phyloP scores from a whole-genome alignment of 2,888 invertebrate genomes.

The Yponomeuta sedellus region DNA sequence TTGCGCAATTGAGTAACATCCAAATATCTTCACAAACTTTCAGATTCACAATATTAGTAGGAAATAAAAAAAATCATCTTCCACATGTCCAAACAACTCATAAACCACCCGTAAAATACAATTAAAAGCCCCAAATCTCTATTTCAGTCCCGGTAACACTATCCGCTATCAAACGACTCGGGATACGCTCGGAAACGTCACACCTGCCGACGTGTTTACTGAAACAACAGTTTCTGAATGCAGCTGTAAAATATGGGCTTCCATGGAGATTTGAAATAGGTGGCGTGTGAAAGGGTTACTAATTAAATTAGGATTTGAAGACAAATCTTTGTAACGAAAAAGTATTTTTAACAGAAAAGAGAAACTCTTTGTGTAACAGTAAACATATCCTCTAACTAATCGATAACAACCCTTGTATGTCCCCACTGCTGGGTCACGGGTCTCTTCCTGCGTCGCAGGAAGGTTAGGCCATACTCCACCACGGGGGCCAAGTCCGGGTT shows the following conservation, averaged over 20 bases:
- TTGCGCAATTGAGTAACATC: too few species aligned
- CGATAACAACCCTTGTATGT: too few species aligned
- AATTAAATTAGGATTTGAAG: not conserved
- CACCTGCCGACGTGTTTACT: conserved; percentile 66
- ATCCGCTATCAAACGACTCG: conserved; percentile 60
- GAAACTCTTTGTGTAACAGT: too few species aligned
- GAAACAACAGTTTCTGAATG: conserved; percentile 42
- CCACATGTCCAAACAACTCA: not conserved
- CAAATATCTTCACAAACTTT: too few species aligned
- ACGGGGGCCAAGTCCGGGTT: too few species aligned
- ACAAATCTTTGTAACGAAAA: not conserved
- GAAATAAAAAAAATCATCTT: not conserved
- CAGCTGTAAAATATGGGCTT: not conserved
- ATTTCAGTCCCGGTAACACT: conserved; percentile 38
- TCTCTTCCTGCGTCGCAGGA: too few species aligned
- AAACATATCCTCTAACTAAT: too few species aligned
- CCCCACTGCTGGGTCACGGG: too few species aligned
- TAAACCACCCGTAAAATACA: not conserved
- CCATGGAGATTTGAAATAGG: not conserved
- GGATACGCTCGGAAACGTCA: conserved; percentile 48
- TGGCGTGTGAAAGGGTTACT: not conserved
- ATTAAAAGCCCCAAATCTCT: conserved; percentile 7
- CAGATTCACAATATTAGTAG: too few species aligned
- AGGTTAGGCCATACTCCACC: too few species aligned
- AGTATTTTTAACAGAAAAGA: too few species aligned